Conservation (phyloP, 2,888 invertebrate genomes). For the Lepidocyrtinus sp. region DNA sequence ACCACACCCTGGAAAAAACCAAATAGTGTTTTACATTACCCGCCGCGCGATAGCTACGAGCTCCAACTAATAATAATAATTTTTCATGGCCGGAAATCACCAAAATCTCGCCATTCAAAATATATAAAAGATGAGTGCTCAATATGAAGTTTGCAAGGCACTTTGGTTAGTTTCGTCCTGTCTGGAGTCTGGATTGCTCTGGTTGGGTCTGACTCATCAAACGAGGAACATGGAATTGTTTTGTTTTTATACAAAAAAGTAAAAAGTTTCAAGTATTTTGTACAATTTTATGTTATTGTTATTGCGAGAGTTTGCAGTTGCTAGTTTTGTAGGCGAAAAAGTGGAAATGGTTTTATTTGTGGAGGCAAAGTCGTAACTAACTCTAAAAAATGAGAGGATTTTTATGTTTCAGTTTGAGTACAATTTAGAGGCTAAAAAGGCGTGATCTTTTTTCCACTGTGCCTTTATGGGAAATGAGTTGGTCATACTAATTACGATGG, state of each 20-base stretch:
- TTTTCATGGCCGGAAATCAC: conserved; percentile 68
- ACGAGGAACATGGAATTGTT: too few species aligned
- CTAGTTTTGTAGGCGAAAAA: too few species aligned
- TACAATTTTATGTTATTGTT: background rate
- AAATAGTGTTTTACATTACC: background rate
- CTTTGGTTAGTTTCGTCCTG: too few species aligned
- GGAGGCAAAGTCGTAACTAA: too few species aligned
- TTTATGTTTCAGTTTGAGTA: background rate
- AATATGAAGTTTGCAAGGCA: too few species aligned
- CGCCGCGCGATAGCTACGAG: too few species aligned
- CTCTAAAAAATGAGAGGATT: background rate
- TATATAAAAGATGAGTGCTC: background rate
- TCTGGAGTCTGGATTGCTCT: too few species aligned
- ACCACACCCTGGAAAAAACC: conserved; percentile 65
- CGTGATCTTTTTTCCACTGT: background rate
- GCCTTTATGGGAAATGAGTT: background rate
- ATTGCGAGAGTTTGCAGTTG: background rate
- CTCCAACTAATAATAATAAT: conserved; percentile 34
- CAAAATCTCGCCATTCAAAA: conserved; percentile 65
- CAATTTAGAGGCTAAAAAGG: background rate
- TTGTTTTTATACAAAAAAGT: background rate
- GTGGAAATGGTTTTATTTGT: background rate
- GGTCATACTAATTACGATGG: background rate
- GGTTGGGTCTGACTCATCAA: too few species aligned
- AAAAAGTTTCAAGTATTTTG: background rate